Base-by-base conservation (phyloP, 2,113 vertebrate genomes). In the Gobiocypris rarus region DNA sequence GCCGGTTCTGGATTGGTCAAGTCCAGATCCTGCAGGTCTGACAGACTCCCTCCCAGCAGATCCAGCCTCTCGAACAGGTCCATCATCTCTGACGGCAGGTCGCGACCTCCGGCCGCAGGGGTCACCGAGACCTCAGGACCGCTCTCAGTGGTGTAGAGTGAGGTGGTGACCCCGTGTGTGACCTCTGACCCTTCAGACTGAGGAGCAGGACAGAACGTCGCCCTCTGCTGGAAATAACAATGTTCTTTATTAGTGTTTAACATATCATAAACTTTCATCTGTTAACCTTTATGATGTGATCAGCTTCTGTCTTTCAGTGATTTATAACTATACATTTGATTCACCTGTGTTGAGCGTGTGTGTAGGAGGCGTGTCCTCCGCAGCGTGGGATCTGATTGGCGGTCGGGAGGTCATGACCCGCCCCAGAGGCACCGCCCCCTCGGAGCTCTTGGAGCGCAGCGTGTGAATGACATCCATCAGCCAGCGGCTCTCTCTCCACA, bases 391-490 rank as follows among this genome's bases (percentile, higher is more conserved):
- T 74, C 50, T 83, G 3, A 89, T 88, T 0, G 91, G 89, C 0
- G 89, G 90, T 61, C 91, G 90, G 50, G 91, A 93, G 24, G 91
- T 92, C 92, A 95, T 93, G 89, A 95, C 91, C 84, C 92, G 87
- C 41, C 92, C 92, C 0, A 95, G 89, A 26, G 92, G 93, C 67
- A 92, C 94, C 0, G 91, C 92, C n/a, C 93, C 92, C 67, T 91
- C 90, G 87, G 90, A 91, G 83, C 94, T 93, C 56, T 89, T 93
- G 69, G 93, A 93, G 8, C 94, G 90, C 11, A 94, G 92, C 19
- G 92, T 94, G 81, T 94, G 94, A 14, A 95, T 89, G 28, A 92
- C 94, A 81, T 95, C 94, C 91, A 93, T 94, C 56, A 95, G 94
- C 94, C 94, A 95, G 28, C 94, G 91, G 22, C 91, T 90, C 8